Evolutionary conservation across 2,888 invertebrate species (phyloP).

Genomic region (Dorcus hopei): DNA sequence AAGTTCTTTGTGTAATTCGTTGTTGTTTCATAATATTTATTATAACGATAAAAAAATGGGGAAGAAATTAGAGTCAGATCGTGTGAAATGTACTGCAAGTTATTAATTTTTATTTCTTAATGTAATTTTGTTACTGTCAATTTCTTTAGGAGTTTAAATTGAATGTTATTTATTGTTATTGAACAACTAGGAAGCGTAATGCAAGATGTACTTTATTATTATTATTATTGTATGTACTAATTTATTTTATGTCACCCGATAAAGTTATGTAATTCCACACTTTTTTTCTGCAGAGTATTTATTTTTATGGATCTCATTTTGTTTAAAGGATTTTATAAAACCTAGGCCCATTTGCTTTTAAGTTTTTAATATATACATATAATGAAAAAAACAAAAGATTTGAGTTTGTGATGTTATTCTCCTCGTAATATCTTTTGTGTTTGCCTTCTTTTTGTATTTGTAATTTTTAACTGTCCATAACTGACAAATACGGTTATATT

Average conservation of each 20-base stretch:
- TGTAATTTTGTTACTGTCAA: conserved; percentile 10
- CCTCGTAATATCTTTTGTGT: too few species aligned
- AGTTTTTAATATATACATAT: too few species aligned
- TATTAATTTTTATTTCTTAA: not conserved
- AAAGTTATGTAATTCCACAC: not conserved
- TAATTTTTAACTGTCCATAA: too few species aligned
- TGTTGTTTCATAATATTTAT: not conserved
- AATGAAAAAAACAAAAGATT: too few species aligned
- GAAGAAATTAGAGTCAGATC: not conserved
- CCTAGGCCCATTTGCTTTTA: too few species aligned
- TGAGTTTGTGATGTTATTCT: too few species aligned
- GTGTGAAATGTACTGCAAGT: not conserved
- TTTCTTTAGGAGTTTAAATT: conserved; percentile 12
- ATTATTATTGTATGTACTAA: not conserved
- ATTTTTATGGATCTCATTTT: too few species aligned
- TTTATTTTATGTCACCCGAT: not conserved
- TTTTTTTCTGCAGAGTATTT: too few species aligned
- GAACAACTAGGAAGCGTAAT: conserved; percentile 10
- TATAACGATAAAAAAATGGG: not conserved
- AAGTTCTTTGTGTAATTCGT: too few species aligned
- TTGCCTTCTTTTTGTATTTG: too few species aligned
- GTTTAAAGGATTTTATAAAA: too few species aligned
- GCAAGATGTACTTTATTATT: not conserved
- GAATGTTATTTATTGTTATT: conserved; percentile 16
- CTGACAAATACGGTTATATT: too few species aligned